Conservation (phyloP, 2,888 invertebrate species). For the Scrobipalpa costella region DNA sequence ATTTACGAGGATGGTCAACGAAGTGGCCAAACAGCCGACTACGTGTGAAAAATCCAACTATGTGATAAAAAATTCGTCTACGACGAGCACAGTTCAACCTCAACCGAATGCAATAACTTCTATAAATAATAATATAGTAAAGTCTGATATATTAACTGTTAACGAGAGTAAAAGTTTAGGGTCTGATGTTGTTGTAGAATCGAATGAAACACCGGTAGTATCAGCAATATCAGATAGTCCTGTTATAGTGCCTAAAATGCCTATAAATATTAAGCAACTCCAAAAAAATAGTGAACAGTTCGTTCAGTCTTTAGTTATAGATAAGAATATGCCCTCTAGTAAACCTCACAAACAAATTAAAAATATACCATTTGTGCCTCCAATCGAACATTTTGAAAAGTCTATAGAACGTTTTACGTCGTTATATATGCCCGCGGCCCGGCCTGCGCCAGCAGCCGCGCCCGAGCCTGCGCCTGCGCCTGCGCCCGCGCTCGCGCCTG, state of each 20-base stretch:
- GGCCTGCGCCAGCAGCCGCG: conserved; percentile 14
- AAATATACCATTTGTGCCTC: conserved; percentile 62
- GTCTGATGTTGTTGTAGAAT: conserved; percentile 62
- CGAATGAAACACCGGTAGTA: conserved; percentile 83
- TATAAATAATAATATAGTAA: conserved; percentile 71
- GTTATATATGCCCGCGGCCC: conserved; percentile 26
- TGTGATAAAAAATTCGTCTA: conserved; percentile 55
- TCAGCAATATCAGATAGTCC: conserved; percentile 87
- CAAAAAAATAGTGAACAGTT: conserved; percentile 65
- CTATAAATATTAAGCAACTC: conserved; percentile 65
- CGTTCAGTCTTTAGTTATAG: conserved; percentile 61
- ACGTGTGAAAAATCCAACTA: conserved; percentile 55
- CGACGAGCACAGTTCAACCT: conserved; percentile 57
- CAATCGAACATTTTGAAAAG: conserved; percentile 55
- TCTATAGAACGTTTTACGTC: conserved; percentile 35
- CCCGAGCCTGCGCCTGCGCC: conserved; percentile 35
- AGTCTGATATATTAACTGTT: conserved; percentile 71
- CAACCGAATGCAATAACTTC: conserved; percentile 67
- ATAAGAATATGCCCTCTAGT: conserved; percentile 61
- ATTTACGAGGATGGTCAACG: conserved; percentile 74
- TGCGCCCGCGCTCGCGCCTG: conserved; percentile 34
- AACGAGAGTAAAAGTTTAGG: conserved; percentile 70
- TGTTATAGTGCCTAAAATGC: conserved; percentile 82
- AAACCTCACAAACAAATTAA: conserved; percentile 61
- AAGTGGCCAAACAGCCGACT: conserved; percentile 67